Evolutionary conservation across 2,888 invertebrate species (phyloP), one percentile per base, ranked within the genome.

Genomic region (Morpho deidamia): DNA sequence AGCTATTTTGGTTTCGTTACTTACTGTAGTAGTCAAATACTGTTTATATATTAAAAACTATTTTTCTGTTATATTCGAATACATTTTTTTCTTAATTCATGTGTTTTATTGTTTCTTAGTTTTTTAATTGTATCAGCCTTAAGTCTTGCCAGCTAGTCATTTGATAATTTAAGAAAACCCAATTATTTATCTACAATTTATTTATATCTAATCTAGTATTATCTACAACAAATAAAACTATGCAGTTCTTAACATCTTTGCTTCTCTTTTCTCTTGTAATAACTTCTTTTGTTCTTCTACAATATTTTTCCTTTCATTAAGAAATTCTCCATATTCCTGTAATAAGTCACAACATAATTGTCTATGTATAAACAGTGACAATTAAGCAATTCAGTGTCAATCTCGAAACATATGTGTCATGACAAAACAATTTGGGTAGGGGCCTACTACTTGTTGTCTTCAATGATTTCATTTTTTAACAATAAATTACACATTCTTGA

Each of bases 231-330:
- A 51, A 58, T 56, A 58, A 60, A 47, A 42, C 48, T 65, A 67
- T 35, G 88, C 93, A 55, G 95, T 95, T 83, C 98, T 91, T 68
- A 98, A 92, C 94, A 98, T 93, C 90, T 97, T 98, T 0, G 97
- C 95, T 87, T 97, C 96, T 76, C 94, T 94, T 74, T 93, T 93
- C 76, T 96, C 97, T 83, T 95, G 94, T 51, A 98, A 76, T 67
- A 93, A 91, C 69, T 92, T 93, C 71, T 93, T 92, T 76, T 97
- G 96, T 65, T 94, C 90, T 69, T 93, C 95, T 1, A 97, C 90
- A 61, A 93, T 81, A 37, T 72, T 62, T 71, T 92, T 92, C 53
- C 98, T 91, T 68, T 97, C 93, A 65, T 93, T 92, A 43, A 98
- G 83, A 80, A 98, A 99, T 69, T 93, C 79, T 0, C 88, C 92